A percentile compares a stretch with the other conserved stretches of the same genome.
Evolutionary conservation across 2,888 invertebrate genomes (phyloP).

Genomic region (Scelioninae gen. 1): DNA sequence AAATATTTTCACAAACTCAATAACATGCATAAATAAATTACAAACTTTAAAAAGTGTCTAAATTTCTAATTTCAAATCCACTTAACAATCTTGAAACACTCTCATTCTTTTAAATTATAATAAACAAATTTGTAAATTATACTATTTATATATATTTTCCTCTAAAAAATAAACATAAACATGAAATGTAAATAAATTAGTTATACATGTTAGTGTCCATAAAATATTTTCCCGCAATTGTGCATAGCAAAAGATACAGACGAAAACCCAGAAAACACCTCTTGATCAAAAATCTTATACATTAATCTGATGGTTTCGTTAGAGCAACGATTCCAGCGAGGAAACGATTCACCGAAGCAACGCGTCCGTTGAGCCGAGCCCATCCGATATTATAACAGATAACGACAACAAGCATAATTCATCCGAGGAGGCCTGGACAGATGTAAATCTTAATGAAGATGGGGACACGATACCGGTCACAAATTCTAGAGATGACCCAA

Average conservation of each 20-base stretch:
- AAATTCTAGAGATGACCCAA: slow-evolving; percentile 85
- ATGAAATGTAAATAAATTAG: slow-evolving; percentile 16
- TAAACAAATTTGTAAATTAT: too few relatives aligned
- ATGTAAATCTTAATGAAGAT: slow-evolving; percentile 95
- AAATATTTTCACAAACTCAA: neutral
- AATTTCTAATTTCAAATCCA: neutral
- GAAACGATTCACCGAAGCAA: slow-evolving; percentile 85
- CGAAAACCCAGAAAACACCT: too few relatives aligned
- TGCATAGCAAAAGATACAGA: neutral
- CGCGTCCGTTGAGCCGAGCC: slow-evolving; percentile 81
- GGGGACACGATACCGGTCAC: slow-evolving; percentile 85
- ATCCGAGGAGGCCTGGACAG: slow-evolving; percentile 95
- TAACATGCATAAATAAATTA: neutral
- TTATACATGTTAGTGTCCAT: slow-evolving; percentile 60
- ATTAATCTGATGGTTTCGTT: slow-evolving; percentile 72
- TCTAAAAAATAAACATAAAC: neutral
- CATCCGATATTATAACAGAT: slow-evolving; percentile 83
- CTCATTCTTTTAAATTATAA: too few relatives aligned
- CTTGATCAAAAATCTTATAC: slow-evolving; percentile 21
- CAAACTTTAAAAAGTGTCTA: neutral
- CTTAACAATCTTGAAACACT: too few relatives aligned
- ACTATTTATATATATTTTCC: neutral
- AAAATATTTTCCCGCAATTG: slow-evolving; percentile 50
- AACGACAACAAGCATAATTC: slow-evolving; percentile 83
- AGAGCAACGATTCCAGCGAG: slow-evolving; percentile 95